These are phyloP conservation scores for Maniola hyperantus DNA, from an alignment of 2,888 invertebrate species.

Conservation along the genomic window DNA sequence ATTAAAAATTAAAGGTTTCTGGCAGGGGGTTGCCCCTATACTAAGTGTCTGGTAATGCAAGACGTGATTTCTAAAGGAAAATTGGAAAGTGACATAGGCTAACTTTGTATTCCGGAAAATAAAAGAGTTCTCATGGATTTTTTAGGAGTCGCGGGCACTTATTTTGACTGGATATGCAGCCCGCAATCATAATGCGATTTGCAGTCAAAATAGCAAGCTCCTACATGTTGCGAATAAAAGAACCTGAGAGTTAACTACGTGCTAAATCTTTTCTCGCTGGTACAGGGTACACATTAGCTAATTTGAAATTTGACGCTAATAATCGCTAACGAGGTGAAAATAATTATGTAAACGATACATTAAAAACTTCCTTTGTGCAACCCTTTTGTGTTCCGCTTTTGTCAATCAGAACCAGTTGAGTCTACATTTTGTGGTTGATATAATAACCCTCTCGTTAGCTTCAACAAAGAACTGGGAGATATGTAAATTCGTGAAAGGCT, in stretches of 20 bases:
- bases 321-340: slow-evolving; percentile 70
- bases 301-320: slow-evolving; percentile 62
- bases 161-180: neutral
- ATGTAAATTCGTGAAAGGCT: slow-evolving; percentile 77
- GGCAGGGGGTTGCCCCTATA: no score
- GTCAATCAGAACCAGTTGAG: slow-evolving; percentile 73
- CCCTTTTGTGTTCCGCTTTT: slow-evolving; percentile 64
- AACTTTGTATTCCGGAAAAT: no score
- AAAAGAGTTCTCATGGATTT: neutral
- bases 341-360: slow-evolving; percentile 51
- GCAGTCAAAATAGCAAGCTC: neutral
- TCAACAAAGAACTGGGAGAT: slow-evolving; percentile 69
- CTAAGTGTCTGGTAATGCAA: no score
- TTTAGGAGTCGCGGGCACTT: neutral
- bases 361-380: slow-evolving; percentile 55
- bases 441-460: slow-evolving; percentile 75
- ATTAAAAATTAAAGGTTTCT: no score
- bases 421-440: slow-evolving; percentile 75
- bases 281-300: slow-evolving; percentile 45
- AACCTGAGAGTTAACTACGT: slow-evolving; percentile 35
- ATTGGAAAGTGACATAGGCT: no score
- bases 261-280: slow-evolving; percentile 53
- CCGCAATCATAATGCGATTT: neutral
- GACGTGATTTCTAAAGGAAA: no score
- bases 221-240: slow-evolving; percentile 8